Percentiles rank a stretch among this genome's conserved stretches.
phyloP scores from a whole-genome alignment of 2,797 vertebrate species.

The Acanthornis magna region DNA sequence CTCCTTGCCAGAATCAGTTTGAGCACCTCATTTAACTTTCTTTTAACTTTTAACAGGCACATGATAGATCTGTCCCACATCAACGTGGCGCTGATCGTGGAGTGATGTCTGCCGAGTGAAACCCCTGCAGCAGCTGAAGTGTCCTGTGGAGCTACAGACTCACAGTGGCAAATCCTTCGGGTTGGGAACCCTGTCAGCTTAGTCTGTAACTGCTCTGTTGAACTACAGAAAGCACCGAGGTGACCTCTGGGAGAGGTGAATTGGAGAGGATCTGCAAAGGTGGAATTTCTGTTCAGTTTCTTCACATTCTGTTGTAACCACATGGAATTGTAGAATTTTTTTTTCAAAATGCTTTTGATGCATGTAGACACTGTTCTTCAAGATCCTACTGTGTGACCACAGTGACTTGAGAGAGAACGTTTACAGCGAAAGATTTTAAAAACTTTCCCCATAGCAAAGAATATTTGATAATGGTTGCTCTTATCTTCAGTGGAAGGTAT shows the following conservation, averaged over 20 bases:
- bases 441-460: slow-evolving; percentile 72
- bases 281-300: slow-evolving; percentile 49
- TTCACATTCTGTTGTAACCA: slow-evolving; percentile 57
- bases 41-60: slow-evolving; percentile 84
- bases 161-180: neutral
- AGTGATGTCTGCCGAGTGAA: slow-evolving; percentile 76
- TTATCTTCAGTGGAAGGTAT: slow-evolving; percentile 76
- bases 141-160: slow-evolving; percentile 34
- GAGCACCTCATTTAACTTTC: neutral
- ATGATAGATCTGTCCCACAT: slow-evolving; percentile 99
- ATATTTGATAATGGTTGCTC: slow-evolving; percentile 94
- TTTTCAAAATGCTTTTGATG: slow-evolving; percentile 57
- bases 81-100: slow-evolving; percentile 93
- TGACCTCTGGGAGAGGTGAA: slow-evolving; percentile 43
- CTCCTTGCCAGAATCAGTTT: neutral
- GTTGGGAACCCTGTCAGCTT: neutral
- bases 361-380: slow-evolving; percentile 68
- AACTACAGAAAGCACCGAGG: neutral
- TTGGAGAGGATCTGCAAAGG: slow-evolving; percentile 35
- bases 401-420: slow-evolving; percentile 66
- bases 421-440: slow-evolving; percentile 28
- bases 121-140: neutral
- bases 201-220: slow-evolving; percentile 17
- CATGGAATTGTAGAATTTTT: slow-evolving; percentile 46
- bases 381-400: slow-evolving; percentile 54